phyloP scores from a whole-genome alignment of 2,888 invertebrate species.

The Aquatica leii region DNA sequence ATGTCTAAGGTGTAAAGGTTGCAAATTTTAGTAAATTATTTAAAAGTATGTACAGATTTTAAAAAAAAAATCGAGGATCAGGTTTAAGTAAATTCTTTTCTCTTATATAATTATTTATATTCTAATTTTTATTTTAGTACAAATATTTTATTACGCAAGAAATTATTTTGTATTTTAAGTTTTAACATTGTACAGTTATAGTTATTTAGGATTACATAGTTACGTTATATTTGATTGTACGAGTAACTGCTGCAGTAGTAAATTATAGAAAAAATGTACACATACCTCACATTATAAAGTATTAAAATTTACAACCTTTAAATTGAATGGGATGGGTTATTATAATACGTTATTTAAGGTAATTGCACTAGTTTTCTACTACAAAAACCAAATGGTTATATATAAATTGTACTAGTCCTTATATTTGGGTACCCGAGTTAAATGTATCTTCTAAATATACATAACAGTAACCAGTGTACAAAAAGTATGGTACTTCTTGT shows the following conservation, averaged over 20 bases:
- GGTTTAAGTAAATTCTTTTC: constrained; percentile 25
- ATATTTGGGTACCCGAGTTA: too few species aligned
- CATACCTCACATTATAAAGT: constrained; percentile 16
- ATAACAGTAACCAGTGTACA: too few species aligned
- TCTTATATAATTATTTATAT: constrained; percentile 28
- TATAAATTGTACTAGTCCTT: too few species aligned
- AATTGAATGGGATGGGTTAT: not conserved
- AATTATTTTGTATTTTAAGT: constrained; percentile 29
- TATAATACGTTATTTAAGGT: not conserved
- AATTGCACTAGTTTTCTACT: not conserved
- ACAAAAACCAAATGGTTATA: not conserved
- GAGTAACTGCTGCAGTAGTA: constrained; percentile 3
- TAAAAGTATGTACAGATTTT: constrained; percentile 21
- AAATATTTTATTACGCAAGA: constrained; percentile 25
- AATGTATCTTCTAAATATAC: too few species aligned
- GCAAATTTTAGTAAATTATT: constrained; percentile 10
- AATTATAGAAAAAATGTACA: not conserved
- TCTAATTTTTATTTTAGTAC: constrained; percentile 33
- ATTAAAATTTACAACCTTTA: constrained; percentile 16
- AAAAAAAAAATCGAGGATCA: constrained; percentile 23
- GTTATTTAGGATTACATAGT: constrained; percentile 22
- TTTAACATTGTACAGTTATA: constrained; percentile 29
- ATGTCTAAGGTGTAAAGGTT: constrained; percentile 15
- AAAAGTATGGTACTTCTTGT: not conserved
- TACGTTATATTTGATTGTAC: constrained; percentile 18